These are phyloP conservation scores for Zaprionus tsacasi DNA, from an alignment of 1,140 invertebrate species.

Conservation along the genomic window DNA sequence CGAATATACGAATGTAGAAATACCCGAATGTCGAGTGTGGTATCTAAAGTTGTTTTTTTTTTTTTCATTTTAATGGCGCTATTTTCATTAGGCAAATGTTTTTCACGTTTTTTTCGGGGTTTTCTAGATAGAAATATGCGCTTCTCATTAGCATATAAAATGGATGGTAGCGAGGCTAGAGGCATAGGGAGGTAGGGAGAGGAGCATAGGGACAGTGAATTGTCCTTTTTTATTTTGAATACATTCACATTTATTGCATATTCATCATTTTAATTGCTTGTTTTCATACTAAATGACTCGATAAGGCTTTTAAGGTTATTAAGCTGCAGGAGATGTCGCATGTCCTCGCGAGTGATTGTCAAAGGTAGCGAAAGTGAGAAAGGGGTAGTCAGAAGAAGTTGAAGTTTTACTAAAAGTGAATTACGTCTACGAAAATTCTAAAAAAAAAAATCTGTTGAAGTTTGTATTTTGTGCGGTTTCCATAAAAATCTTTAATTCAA, in stretches of 20 bases:
- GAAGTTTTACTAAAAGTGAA: not conserved
- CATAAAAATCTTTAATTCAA: not conserved
- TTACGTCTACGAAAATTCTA: not conserved
- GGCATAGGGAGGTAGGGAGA: not conserved
- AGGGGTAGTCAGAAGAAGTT: not conserved
- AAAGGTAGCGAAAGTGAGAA: not conserved
- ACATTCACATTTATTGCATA: conserved; percentile 77
- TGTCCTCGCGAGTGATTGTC: conserved; percentile 18
- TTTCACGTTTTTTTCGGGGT: conserved; percentile 45
- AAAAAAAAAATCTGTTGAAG: not conserved
- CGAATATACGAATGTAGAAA: not conserved
- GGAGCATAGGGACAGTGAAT: conserved; percentile 23
- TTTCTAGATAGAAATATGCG: conserved; percentile 63
- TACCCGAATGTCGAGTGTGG: conserved; percentile 71
- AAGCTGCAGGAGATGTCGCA: conserved; percentile 29
- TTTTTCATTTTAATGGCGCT: conserved; percentile 77
- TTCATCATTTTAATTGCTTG: conserved; percentile 83
- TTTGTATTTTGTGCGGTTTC: not conserved
- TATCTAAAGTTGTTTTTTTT: conserved; percentile 83
- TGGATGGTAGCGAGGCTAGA: conserved; percentile 41
- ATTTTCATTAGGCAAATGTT: conserved; percentile 83
- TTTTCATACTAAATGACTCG: conserved; percentile 79
- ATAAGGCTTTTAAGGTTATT: conserved; percentile 82
- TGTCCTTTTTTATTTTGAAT: conserved; percentile 52
- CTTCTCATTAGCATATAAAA: conserved; percentile 79